These are phyloP conservation scores for Oxytorus armatus DNA, from an alignment of 2,888 invertebrate species.

Conservation along the genomic window DNA sequence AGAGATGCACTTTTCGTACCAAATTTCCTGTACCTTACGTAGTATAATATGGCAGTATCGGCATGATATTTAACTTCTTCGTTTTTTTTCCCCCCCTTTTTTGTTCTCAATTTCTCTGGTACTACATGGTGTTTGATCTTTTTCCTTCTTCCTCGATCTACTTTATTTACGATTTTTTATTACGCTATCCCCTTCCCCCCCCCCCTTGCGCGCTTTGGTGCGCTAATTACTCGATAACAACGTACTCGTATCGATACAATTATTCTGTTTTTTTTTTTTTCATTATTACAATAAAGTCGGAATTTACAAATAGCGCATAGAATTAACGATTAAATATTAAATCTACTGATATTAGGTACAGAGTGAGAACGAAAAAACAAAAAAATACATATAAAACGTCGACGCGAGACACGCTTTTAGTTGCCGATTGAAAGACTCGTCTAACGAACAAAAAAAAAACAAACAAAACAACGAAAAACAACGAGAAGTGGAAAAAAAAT, in stretches of 20 bases:
- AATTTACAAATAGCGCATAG: constrained; percentile 70
- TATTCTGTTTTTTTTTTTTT: constrained; percentile 23
- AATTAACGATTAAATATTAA: constrained; percentile 71
- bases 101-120: too few relatives aligned
- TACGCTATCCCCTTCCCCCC: neutral
- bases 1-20: constrained; percentile 71
- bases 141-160: neutral
- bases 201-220: constrained; percentile 5
- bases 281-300: constrained; percentile 67
- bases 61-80: constrained; percentile 76
- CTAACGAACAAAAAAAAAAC: constrained; percentile 26
- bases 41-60: constrained; percentile 81
- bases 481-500: constrained; percentile 14
- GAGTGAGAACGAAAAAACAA: constrained; percentile 58
- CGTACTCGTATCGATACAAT: constrained; percentile 64
- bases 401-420: constrained; percentile 48
- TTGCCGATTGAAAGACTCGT: constrained; percentile 59
- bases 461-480: constrained; percentile 10
- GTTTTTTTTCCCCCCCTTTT: constrained; percentile 18
- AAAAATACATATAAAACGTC: constrained; percentile 62
- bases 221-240: constrained; percentile 61
- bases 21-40: constrained; percentile 77
- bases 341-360: constrained; percentile 70
- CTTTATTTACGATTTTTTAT: constrained; percentile 15
- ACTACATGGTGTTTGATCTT: too few relatives aligned